Evolutionary conservation across 2,797 vertebrate species (phyloP), one percentile per base, ranked within the genome.

Genomic region (Acridotheres tristis): DNA sequence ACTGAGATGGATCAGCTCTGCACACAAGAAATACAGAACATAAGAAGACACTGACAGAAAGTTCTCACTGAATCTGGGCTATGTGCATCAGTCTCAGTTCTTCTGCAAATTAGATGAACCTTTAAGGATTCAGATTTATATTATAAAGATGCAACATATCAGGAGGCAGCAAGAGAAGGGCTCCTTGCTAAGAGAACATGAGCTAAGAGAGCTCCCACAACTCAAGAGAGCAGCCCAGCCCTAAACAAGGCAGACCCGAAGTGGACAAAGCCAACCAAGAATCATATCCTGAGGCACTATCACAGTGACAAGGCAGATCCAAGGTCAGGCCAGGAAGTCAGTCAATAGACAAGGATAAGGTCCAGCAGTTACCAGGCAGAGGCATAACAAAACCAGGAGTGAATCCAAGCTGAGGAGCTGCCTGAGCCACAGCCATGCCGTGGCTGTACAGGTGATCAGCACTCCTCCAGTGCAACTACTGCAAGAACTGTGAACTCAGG

Each of bases 391-490:
- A 43, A 6, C 3, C 36, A 78, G 11, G n/a, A 20, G 36, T 40
- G 13, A 63, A 12, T 25, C 1, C 16, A 53, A 30, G 29, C 13
- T 40, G 18, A 20, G 47, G 76, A 75, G 21, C 23, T 61, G 54
- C 36, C 21, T 7, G 7, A 42, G 21, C 38, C 32, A 16, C 10
- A 15, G 13, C 8, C 29, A 11, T 10, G 8, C 4, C n/a, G 2
- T 7, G 4, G 17, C n/a, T 5, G 2, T 3, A 0, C 7, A 73
- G 17, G 13, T 68, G 38, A 32, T 9, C 36, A 57, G 5, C 13
- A 11, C 18, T 19, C 7, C 25, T 45, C 13, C 22, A 65, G 3
- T 0, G 1, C 0, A 45, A 13, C 45, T 47, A 9, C 1, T 43
- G 7, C 3, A 51, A 13, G 17, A 9, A 0, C 10, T 27, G 3